Base-by-base conservation (phyloP, 1,140 invertebrate species). In the Diabrotica virgifera region DNA sequence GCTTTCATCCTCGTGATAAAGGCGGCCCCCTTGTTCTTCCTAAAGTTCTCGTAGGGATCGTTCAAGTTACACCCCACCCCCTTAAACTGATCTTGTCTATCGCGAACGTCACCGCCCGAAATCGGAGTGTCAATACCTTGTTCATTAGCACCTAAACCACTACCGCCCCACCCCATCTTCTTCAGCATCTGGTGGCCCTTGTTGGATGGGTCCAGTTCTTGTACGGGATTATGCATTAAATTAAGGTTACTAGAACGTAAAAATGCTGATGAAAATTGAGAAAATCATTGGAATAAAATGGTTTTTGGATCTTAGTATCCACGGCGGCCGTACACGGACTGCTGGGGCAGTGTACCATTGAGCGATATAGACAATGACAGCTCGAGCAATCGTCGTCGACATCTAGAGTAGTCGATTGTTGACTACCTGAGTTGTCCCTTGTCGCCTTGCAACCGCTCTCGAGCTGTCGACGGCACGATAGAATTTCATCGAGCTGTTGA, bases 1-100 rank as follows among this genome's bases (percentile, higher is more conserved):
- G 93, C 92, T 78, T 94, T 94, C 95, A 98, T 98, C 74, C 95
- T 85, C 62, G 93, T 94, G 62, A 97, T 97, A 82, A 97, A 98
- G 54, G 94, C 94, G 74, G 95, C 93, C 56, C 94, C 94, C 82
- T 97, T 97, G 77, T 91, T 96, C 81, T 98, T 98, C 63, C 96
- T 86, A 81, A 97, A 98, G 77, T 94, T 95, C 81, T 98, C 96
- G 78, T 96, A 99, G 0, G 96, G 96, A 84, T 97, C 95, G 76
- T 93, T 93, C 64, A 95, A 81, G 77, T 90, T 94, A 63, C 93
- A 87, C 51, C 95, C 96, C 54, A 97, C 87, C 68, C 95, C 94
- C 85, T 94, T 96, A 78, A 95, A 97, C 82, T 93, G 90, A 79
- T 97, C 95, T 64, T 87, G 87, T 67, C 87, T 85, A 76, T 97